phyloP scores from a whole-genome alignment of 2,113 vertebrate genomes.

The Odobenus rosmarus region DNA sequence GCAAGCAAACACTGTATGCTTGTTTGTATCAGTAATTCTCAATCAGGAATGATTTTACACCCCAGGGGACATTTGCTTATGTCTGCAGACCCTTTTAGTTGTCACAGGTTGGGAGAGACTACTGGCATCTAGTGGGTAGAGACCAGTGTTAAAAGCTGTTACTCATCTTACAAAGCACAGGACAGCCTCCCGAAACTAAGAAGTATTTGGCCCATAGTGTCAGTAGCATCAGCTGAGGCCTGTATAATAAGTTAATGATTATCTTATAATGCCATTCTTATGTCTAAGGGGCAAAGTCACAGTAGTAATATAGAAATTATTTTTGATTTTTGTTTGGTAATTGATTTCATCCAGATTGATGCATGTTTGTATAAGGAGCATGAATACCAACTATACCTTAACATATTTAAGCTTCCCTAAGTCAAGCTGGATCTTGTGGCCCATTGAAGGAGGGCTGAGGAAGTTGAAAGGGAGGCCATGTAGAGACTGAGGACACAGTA shows the following conservation, averaged over 20 bases:
- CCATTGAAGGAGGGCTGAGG: neutral
- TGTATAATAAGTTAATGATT: neutral
- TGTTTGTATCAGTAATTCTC: neutral
- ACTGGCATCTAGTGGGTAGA: neutral
- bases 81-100: conserved; percentile 1
- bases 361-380: neutral
- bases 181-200: neutral
- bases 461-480: neutral
- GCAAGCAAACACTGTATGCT: neutral
- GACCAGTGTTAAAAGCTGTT: neutral
- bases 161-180: neutral
- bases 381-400: neutral
- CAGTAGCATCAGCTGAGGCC: neutral
- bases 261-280: neutral
- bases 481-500: neutral
- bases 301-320: neutral
- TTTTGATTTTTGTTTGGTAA: conserved; percentile 34
- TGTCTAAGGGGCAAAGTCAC: neutral
- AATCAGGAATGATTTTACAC: neutral
- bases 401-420: neutral
- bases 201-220: neutral
- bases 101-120: neutral
- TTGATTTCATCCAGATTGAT: neutral
- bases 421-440: neutral
- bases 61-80: neutral